These are phyloP conservation scores for Pipra filicauda DNA, from an alignment of 2,113 vertebrate species.

Conservation along the genomic window DNA sequence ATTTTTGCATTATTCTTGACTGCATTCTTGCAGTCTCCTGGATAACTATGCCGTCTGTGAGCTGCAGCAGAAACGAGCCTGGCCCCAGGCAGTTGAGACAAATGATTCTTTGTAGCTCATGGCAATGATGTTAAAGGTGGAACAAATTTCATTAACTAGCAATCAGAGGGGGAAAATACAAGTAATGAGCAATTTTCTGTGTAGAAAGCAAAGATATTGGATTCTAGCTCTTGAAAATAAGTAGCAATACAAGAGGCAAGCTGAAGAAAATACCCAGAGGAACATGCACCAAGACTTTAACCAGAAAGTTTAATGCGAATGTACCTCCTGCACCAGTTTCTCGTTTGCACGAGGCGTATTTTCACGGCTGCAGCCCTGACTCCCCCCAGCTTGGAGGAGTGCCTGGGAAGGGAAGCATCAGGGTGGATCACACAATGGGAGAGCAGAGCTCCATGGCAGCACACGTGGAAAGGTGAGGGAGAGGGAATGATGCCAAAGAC, in stretches of 20 bases:
- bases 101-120: not conserved
- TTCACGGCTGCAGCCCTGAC: not conserved
- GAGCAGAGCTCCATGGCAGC: not conserved
- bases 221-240: not conserved
- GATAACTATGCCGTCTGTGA: not conserved
- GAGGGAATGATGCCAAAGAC: not conserved
- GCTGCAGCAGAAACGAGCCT: not conserved
- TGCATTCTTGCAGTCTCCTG: constrained; percentile 20
- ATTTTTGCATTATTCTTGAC: not conserved
- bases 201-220: not conserved
- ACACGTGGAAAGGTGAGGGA: rapidly evolving
- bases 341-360: not conserved
- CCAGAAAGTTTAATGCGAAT: not conserved
- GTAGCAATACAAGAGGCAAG: not conserved
- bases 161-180: not conserved
- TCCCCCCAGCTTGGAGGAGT: not conserved
- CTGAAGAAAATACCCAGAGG: not conserved
- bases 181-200: not conserved
- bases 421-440: not conserved
- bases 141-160: constrained; percentile 23
- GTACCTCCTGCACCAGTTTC: not conserved
- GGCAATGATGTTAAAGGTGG: not conserved
- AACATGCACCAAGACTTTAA: not conserved
- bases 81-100: not conserved
- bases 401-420: not conserved